Conservation (phyloP, 2,888 invertebrate genomes). For the Micropterix aruncella region DNA sequence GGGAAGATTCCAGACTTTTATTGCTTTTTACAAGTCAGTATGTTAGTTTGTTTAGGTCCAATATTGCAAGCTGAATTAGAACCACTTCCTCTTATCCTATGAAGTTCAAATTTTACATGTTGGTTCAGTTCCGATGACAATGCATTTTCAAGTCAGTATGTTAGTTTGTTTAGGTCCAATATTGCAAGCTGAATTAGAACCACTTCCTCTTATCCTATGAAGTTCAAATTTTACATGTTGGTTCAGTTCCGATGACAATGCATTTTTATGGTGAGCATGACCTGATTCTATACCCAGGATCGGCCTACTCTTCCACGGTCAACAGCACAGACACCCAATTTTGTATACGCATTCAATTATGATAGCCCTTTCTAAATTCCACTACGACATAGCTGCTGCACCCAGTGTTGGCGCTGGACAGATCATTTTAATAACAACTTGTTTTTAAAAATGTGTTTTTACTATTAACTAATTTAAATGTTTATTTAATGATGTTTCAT, state of each 20-base stretch:
- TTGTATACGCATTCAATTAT: no score
- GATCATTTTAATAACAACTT: no score
- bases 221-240: background rate
- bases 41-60: background rate
- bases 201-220: background rate
- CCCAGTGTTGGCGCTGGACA: no score
- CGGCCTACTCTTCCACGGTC: background rate
- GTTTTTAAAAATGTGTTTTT: no score
- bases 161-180: background rate
- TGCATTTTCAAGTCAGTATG: background rate
- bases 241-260: background rate
- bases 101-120: background rate
- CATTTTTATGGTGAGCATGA: background rate
- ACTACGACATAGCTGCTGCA: no score
- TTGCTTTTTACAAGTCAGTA: background rate
- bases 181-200: background rate
- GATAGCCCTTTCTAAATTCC: no score
- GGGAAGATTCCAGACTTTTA: no score
- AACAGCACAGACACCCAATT: no score
- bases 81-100: background rate
- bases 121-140: background rate
- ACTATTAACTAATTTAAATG: no score
- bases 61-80: background rate
- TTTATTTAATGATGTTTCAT: no score
- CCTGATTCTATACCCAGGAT: background rate